Percentiles rank a stretch among this genome's conserved stretches.
phyloP scores from a whole-genome alignment of 2,113 vertebrate genomes.

The Carassius auratus region DNA sequence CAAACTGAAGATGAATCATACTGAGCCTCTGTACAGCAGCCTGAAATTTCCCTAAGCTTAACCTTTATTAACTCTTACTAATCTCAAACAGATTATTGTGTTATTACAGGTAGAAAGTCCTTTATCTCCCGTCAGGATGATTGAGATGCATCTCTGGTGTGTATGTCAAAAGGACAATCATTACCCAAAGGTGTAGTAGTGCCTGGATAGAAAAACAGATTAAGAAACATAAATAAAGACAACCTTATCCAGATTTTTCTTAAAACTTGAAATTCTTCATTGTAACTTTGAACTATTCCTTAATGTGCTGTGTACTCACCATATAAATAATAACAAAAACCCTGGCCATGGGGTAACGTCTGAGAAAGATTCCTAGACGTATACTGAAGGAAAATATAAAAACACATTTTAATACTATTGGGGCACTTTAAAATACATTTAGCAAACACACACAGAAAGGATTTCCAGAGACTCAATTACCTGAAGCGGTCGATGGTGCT shows the following conservation, averaged over 20 bases:
- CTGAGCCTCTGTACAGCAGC: conserved; percentile 63
- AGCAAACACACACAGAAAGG: too few relatives aligned
- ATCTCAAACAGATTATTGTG: conserved; percentile 27
- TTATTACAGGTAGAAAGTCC: conserved; percentile 36
- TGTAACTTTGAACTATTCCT: neutral
- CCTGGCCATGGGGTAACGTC: conserved; percentile 92
- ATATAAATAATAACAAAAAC: conserved; percentile 97
- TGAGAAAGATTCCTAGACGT: conserved; percentile 93
- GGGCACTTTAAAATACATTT: neutral
- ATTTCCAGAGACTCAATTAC: conserved; percentile 65
- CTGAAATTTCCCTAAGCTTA: conserved; percentile 33
- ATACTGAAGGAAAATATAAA: conserved; percentile 77
- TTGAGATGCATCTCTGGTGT: conserved; percentile 93
- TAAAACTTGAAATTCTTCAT: neutral
- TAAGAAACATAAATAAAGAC: neutral
- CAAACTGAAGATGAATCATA: conserved; percentile 64
- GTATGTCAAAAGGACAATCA: conserved; percentile 96
- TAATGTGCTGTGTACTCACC: conserved; percentile 76
- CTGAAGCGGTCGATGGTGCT: conserved; percentile 95
- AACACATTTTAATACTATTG: neutral
- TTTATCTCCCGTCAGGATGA: conserved; percentile 79
- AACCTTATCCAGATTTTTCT: neutral
- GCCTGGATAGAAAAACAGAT: conserved; percentile 72
- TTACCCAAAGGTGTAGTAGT: conserved; percentile 96
- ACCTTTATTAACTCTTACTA: conserved; percentile 39